A percentile compares a stretch with the other conserved stretches of the same genome.
Evolutionary conservation across 2,888 invertebrate species (phyloP).

Genomic region (Strigamia crassipes): DNA sequence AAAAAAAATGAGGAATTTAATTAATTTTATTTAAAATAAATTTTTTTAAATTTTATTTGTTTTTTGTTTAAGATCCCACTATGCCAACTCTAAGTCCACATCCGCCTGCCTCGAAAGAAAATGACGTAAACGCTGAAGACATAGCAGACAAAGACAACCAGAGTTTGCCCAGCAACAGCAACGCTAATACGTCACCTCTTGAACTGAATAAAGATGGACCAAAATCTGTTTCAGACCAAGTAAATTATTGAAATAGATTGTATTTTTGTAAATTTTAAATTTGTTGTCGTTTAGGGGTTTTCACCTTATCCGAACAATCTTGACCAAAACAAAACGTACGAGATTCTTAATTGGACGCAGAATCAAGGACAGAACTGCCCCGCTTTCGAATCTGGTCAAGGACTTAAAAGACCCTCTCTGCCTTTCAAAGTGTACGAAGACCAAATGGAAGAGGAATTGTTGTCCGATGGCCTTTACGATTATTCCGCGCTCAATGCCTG

Average conservation of each 20-base stretch:
- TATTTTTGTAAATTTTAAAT: background rate
- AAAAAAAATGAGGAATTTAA: too few species aligned
- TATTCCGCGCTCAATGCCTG: slow-evolving; percentile 82
- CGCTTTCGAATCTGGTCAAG: slow-evolving; percentile 55
- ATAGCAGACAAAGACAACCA: slow-evolving; percentile 55
- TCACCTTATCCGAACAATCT: slow-evolving; percentile 48
- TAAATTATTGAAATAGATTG: background rate
- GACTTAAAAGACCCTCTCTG: slow-evolving; percentile 75
- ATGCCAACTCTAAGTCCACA: slow-evolving; percentile 77
- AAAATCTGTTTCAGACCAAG: slow-evolving; percentile 50
- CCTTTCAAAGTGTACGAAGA: slow-evolving; percentile 78
- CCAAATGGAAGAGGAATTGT: slow-evolving; percentile 76
- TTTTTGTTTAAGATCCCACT: slow-evolving; percentile 64
- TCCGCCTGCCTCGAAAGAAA: slow-evolving; percentile 61
- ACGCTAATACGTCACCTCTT: slow-evolving; percentile 27
- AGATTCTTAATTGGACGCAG: slow-evolving; percentile 36
- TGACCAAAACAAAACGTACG: slow-evolving; percentile 44
- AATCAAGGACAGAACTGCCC: slow-evolving; percentile 43
- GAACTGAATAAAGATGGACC: slow-evolving; percentile 49
- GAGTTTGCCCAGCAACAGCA: slow-evolving; percentile 51
- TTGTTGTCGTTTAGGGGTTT: slow-evolving; percentile 45
- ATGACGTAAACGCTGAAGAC: slow-evolving; percentile 43
- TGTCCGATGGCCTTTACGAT: slow-evolving; percentile 81
- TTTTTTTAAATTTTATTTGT: background rate
- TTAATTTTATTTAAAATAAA: too few species aligned